Evolutionary conservation across 2,113 vertebrate species (phyloP).

Genomic region (Odocoileus hemionus): DNA sequence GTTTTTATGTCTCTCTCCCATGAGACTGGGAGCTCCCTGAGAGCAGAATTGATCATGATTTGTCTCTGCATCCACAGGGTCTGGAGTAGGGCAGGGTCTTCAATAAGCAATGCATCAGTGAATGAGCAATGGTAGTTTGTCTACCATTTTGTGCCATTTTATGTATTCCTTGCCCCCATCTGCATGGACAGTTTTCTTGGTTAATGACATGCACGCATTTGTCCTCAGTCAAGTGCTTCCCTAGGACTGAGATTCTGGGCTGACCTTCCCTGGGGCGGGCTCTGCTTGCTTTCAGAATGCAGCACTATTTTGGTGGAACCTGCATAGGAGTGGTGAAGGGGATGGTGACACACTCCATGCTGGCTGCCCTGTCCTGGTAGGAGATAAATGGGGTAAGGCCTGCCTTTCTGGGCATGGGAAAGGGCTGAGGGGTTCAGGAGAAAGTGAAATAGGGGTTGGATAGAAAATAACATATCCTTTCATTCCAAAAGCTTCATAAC

Average conservation of each 20-base stretch:
- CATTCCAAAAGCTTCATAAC: background rate
- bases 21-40: background rate
- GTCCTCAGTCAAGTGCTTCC: background rate
- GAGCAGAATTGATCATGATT: background rate
- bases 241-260: background rate
- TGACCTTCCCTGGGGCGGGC: background rate
- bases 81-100: background rate
- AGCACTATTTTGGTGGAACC: conserved; percentile 98
- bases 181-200: background rate
- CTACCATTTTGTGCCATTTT: background rate
- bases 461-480: background rate
- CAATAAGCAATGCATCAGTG: background rate
- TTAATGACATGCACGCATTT: background rate
- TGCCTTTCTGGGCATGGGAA: background rate
- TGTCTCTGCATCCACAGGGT: background rate
- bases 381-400: conserved; percentile 94
- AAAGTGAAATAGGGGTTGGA: background rate
- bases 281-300: conserved; percentile 83
- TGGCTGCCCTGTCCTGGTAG: conserved; percentile 91
- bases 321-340: conserved; percentile 88
- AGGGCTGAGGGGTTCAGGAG: background rate
- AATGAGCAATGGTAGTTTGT: background rate
- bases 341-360: conserved; percentile 90
- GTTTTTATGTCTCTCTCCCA: background rate
- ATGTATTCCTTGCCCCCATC: background rate